A percentile compares a stretch with the other conserved stretches of the same genome.
phyloP scores from a whole-genome alignment of 2,113 vertebrate genomes.

The Hymenochirus boettgeri region DNA sequence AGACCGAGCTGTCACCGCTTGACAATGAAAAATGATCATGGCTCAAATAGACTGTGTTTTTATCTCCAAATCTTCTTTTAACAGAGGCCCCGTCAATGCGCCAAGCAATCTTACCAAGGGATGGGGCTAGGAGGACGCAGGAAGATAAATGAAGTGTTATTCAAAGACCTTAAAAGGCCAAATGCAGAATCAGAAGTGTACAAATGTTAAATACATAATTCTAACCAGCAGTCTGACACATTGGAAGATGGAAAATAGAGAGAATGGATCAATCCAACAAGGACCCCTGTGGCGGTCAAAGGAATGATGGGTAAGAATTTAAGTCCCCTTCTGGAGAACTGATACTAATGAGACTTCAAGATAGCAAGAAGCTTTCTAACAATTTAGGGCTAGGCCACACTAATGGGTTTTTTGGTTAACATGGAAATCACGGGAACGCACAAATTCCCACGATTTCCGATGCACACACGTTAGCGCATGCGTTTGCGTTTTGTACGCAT shows the following conservation, averaged over 20 bases:
- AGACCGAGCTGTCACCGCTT: constrained; percentile 61
- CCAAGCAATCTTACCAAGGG: constrained; percentile 64
- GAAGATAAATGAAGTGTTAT: constrained; percentile 57
- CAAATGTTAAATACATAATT: constrained; percentile 4
- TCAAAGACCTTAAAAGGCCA: constrained; percentile 49
- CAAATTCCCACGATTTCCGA: too few relatives aligned
- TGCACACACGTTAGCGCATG: too few relatives aligned
- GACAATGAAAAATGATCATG: constrained; percentile 64
- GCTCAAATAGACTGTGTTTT: constrained; percentile 61
- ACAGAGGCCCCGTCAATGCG: constrained; percentile 59
- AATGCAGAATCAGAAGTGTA: constrained; percentile 3
- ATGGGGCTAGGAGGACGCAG: constrained; percentile 47
- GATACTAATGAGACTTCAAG: not conserved
- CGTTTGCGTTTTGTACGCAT: too few relatives aligned
- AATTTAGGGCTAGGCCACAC: too few relatives aligned
- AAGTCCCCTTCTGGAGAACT: not conserved
- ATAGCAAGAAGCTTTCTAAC: not conserved
- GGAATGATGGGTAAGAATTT: not conserved
- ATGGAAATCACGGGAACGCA: too few relatives aligned
- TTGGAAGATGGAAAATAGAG: not conserved
- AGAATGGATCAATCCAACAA: not conserved
- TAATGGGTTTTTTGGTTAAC: too few relatives aligned
- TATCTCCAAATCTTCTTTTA: constrained; percentile 69
- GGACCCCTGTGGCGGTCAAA: not conserved
- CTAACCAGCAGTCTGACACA: not conserved